phyloP scores from a whole-genome alignment of 2,113 vertebrate species.

The Aythya baeri region DNA sequence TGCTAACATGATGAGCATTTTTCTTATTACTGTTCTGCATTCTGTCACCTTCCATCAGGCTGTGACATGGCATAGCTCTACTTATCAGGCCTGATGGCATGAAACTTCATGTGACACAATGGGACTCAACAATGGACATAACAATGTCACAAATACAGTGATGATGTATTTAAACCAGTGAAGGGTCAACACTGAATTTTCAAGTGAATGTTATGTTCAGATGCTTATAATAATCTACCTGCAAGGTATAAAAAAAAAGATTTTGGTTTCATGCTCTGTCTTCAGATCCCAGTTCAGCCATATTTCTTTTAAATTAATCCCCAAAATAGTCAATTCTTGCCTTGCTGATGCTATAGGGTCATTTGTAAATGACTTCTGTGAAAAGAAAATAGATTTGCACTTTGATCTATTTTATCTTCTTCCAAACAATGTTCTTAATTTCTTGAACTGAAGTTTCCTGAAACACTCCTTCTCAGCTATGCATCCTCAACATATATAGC shows the following conservation, averaged over 20 bases:
- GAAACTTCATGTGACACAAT: neutral
- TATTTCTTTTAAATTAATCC: neutral
- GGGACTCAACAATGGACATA: neutral
- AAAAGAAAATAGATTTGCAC: neutral
- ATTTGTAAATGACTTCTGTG: neutral
- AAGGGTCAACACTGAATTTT: neutral
- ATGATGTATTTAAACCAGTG: neutral
- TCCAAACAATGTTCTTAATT: neutral
- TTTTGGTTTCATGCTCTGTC: neutral
- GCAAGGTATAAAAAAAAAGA: neutral
- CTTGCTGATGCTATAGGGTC: neutral
- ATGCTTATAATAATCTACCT: neutral
- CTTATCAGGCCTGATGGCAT: neutral
- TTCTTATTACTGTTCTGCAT: neutral
- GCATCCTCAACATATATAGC: neutral
- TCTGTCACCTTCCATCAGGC: conserved; percentile 46
- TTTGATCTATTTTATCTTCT: neutral
- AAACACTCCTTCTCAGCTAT: neutral
- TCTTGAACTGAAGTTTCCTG: neutral
- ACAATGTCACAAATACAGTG: neutral
- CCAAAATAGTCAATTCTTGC: neutral
- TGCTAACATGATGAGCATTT: neutral
- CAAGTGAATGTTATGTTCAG: neutral
- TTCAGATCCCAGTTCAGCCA: neutral
- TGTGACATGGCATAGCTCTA: neutral